Evolutionary conservation across 2,888 invertebrate species (phyloP).

Genomic region (Dioctria rufipes): DNA sequence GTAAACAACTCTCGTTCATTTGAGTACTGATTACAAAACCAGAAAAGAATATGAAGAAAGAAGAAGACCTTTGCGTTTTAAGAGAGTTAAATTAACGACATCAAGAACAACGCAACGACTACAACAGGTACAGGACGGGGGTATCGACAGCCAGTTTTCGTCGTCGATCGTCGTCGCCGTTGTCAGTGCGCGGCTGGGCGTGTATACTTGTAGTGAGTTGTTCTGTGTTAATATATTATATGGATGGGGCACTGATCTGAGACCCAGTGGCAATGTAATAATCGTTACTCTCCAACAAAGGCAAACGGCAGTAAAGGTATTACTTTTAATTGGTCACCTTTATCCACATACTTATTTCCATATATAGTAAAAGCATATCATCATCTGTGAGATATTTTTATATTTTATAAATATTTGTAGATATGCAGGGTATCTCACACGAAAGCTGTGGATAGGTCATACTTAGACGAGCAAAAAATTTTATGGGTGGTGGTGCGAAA

Average conservation of each 20-base stretch:
- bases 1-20: constrained; percentile 10
- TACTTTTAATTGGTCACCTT: constrained; percentile 9
- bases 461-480: no score
- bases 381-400: no score
- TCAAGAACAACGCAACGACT: neutral
- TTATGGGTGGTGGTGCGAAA: no score
- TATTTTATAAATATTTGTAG: no score
- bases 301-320: constrained; percentile 8
- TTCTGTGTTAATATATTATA: no score
- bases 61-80: neutral
- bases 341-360: neutral
- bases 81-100: no score
- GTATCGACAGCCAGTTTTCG: neutral
- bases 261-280: neutral
- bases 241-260: neutral
- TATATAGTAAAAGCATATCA: no score
- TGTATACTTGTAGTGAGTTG: no score
- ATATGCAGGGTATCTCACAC: no score
- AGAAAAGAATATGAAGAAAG: neutral
- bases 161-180: neutral
- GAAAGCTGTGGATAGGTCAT: no score
- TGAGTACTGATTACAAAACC: constrained; percentile 3
- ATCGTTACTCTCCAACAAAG: neutral
- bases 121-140: neutral
- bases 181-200: no score